Evolutionary conservation across 1,140 invertebrate species (phyloP), one percentile per base, ranked within the genome.

Genomic region (Bilobella aurantiaca): DNA sequence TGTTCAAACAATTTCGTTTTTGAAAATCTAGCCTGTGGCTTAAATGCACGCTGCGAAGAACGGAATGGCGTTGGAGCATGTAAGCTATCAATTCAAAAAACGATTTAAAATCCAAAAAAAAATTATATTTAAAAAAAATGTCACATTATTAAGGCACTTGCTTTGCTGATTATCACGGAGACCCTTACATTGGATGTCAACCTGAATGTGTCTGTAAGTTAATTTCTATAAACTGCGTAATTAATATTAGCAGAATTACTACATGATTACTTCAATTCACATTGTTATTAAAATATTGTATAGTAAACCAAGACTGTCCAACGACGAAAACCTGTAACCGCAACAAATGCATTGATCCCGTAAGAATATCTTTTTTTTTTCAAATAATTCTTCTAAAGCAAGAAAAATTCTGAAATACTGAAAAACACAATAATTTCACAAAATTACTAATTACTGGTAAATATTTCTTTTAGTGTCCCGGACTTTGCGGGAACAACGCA

Each of bases 271-370:
- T 58, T 58, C 16, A 58, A 58, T 58, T 58, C 16, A 18, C 14
- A 58, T 58, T 53, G 8, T 42, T 42, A 8, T n/a, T n/a, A 23
- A 28, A 23, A n/a, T 28, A 8, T 57, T 57, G 8, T 64, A 58
- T 56, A 46, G 37, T 3, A 3, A 49, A 63, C 25, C 31, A 62
- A 1, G 89, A 93, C 76, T 93, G 90, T 77, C 81, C 84, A 18
- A 81, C 86, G 69, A 84, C 90, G 74, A 87, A 87, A 75, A 85
- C 87, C 37, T 93, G 90, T 74, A 81, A 88, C 62, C 83, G 85
- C 71, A 89, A 89, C 68, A 90, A 89, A 75, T 93, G 90, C 73
- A 78, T 80, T 25, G 86, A 91, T 78, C 89, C 89, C 5, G 49
- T 53, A 23, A 23, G 49, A 53, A 16, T 53, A 12, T 5, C 25